Conservation (phyloP, 2,113 vertebrate genomes). For the Merops nubicus region DNA sequence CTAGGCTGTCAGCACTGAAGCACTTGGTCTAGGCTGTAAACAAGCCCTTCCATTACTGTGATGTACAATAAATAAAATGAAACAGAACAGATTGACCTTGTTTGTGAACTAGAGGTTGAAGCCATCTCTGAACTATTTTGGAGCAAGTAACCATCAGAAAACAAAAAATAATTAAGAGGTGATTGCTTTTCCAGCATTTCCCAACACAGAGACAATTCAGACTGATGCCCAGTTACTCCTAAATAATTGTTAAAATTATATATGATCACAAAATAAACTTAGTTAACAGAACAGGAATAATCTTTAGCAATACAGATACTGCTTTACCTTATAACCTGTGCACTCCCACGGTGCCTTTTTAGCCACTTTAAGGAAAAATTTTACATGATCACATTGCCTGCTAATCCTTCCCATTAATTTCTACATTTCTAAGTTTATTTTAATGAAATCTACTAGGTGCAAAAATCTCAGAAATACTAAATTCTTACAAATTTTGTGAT, state of each 20-base stretch:
- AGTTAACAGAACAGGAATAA: not conserved
- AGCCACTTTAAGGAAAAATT: not conserved
- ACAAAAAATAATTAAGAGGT: not conserved
- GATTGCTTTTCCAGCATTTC: not conserved
- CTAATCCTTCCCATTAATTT: not conserved
- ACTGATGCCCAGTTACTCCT: not conserved
- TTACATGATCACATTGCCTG: not conserved
- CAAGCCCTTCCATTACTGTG: not conserved
- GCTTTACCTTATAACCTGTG: not conserved
- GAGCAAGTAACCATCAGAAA: not conserved
- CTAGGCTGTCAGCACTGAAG: not conserved
- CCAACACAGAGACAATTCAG: not conserved
- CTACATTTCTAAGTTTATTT: not conserved
- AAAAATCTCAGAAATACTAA: not conserved
- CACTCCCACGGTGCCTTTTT: not conserved
- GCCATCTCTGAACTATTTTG: not conserved
- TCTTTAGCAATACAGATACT: not conserved
- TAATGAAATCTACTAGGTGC: not conserved
- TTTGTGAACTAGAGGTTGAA: not conserved
- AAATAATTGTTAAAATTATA: not conserved
- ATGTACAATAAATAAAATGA: not conserved
- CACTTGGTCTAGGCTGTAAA: not conserved
- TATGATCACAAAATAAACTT: not conserved
- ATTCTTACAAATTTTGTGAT: not conserved
- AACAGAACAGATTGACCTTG: not conserved